Percentiles rank a stretch among this genome's conserved stretches.
phyloP scores from a whole-genome alignment of 2,888 invertebrate genomes.

The Gibbula magus region DNA sequence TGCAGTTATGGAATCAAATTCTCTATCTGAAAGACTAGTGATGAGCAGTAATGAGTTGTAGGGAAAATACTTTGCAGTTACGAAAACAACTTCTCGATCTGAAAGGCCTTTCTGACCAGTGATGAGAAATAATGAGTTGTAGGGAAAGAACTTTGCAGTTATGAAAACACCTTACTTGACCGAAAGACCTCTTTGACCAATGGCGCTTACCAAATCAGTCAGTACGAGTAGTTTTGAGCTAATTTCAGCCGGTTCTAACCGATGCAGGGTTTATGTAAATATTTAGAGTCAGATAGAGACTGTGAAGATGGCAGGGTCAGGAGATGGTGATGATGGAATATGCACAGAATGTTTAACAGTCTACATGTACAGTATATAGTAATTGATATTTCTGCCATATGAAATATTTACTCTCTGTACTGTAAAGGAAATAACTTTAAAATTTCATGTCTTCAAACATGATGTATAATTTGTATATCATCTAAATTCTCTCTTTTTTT shows the following conservation, averaged over 20 bases:
- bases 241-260: neutral
- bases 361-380: no score
- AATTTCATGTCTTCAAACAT: no score
- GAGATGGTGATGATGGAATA: no score
- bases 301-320: neutral
- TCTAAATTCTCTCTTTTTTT: no score
- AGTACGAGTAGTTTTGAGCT: neutral
- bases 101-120: neutral
- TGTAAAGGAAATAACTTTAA: no score
- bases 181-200: neutral
- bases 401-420: no score
- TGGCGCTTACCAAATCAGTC: slow-evolving; percentile 8
- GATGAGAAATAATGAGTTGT: neutral
- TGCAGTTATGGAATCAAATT: no score
- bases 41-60: neutral
- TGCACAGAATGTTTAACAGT: no score
- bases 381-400: no score
- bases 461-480: no score
- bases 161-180: neutral
- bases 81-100: neutral
- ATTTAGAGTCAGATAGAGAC: slow-evolving; percentile 2
- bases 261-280: slow-evolving; percentile 21
- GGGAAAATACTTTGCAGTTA: no score
- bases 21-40: neutral
- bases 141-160: neutral